Percentiles rank a stretch among this genome's conserved stretches.
Evolutionary conservation across 2,113 vertebrate genomes (phyloP).

Genomic region (Podiceps cristatus): DNA sequence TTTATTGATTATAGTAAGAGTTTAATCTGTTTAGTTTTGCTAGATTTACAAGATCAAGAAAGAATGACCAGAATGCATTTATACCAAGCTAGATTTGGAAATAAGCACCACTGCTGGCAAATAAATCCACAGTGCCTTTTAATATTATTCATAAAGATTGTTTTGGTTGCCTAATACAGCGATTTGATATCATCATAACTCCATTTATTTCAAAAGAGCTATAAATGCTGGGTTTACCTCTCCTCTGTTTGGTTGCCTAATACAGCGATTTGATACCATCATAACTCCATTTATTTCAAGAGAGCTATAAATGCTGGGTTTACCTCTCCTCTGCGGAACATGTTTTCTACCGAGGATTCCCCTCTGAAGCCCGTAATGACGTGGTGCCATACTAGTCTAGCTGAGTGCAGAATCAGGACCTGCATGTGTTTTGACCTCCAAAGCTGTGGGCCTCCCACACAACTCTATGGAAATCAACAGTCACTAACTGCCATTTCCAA

Average conservation of each 20-base stretch:
- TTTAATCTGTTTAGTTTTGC: neutral
- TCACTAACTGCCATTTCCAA: neutral
- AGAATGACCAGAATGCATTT: neutral
- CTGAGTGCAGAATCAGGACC: neutral
- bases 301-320: neutral
- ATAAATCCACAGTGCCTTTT: neutral
- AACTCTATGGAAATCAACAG: neutral
- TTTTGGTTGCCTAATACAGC: neutral
- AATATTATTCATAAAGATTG: neutral
- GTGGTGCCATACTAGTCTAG: neutral
- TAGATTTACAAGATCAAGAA: neutral
- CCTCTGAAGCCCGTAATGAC: rapidly evolving
- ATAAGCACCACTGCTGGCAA: neutral
- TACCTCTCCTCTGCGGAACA: neutral
- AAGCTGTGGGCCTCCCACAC: neutral
- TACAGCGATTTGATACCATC: neutral
- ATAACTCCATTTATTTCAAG: neutral
- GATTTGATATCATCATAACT: neutral
- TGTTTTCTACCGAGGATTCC: neutral
- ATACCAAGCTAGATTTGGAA: neutral
- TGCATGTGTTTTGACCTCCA: rapidly evolving
- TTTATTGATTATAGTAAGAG: neutral
- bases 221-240: neutral
- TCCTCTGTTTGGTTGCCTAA: neutral
- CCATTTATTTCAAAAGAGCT: neutral